A percentile compares a stretch with the other conserved stretches of the same genome.
Conservation (phyloP, 2,888 invertebrate genomes). For the Amiota communis region DNA sequence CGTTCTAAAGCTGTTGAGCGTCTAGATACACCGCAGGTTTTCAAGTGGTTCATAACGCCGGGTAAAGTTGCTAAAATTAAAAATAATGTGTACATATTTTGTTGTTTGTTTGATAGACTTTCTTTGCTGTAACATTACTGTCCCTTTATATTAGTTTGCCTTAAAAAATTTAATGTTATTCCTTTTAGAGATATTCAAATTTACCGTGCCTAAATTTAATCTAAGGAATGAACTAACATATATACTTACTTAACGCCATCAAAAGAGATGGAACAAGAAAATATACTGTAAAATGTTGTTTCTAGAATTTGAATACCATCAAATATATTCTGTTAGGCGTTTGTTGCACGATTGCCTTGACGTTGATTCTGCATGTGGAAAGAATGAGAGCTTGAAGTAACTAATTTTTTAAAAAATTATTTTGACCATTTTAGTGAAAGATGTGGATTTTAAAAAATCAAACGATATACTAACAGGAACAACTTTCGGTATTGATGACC, state of each 20-base stretch:
- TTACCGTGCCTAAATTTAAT: no score
- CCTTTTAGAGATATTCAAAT: no score
- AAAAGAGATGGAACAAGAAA: no score
- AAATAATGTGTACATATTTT: conserved; percentile 31
- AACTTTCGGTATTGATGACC: conserved; percentile 62
- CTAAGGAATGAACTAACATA: no score
- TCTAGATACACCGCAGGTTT: conserved; percentile 64
- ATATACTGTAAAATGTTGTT: no score
- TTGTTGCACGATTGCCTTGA: conserved; percentile 44
- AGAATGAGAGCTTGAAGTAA: neutral
- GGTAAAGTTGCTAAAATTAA: conserved; percentile 63
- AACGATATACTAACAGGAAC: conserved; percentile 23
- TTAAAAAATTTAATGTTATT: no score
- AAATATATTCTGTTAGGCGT: conserved; percentile 25
- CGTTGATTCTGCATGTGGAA: neutral
- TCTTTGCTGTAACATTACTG: neutral
- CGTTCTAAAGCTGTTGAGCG: conserved; percentile 59
- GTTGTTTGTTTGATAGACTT: conserved; percentile 45
- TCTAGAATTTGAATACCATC: no score
- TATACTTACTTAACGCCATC: no score
- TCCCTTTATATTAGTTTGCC: no score
- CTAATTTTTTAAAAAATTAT: conserved; percentile 20
- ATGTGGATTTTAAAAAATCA: conserved; percentile 63
- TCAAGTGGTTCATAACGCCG: conserved; percentile 71
- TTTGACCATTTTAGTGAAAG: conserved; percentile 61